Percentiles rank a stretch among this genome's conserved stretches.
phyloP scores from a whole-genome alignment of 2,888 invertebrate genomes.

The Teleogryllus oceanicus region DNA sequence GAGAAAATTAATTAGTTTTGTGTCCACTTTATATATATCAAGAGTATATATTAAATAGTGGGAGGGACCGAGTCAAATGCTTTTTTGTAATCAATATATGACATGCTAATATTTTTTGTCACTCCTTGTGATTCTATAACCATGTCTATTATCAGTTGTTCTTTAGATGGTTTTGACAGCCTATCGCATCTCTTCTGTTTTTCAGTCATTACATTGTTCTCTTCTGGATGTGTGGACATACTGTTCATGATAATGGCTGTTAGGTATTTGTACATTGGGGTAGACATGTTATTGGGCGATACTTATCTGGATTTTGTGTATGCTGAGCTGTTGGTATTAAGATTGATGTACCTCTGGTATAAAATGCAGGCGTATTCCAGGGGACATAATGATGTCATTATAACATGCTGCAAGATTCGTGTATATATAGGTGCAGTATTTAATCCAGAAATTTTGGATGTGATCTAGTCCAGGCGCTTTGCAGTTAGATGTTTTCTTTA shows the following conservation, averaged over 20 bases:
- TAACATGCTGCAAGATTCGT: neutral
- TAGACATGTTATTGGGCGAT: neutral
- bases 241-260: neutral
- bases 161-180: neutral
- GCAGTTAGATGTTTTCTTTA: neutral
- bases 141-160: neutral
- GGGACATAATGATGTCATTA: neutral
- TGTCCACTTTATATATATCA: neutral
- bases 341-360: neutral
- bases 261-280: neutral
- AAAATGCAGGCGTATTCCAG: neutral
- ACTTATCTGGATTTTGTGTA: neutral
- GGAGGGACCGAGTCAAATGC: neutral
- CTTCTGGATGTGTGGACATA: neutral
- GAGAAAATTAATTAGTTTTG: neutral
- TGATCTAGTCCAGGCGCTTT: neutral
- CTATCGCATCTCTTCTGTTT: neutral
- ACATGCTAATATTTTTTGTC: neutral
- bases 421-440: neutral
- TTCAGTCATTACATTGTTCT: neutral
- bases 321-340: neutral
- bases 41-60: neutral
- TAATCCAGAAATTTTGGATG: neutral
- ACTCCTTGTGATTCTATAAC: neutral
- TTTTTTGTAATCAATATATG: neutral